Conservation (phyloP, 2,797 vertebrate genomes). For the Petrocephalus sullivani region DNA sequence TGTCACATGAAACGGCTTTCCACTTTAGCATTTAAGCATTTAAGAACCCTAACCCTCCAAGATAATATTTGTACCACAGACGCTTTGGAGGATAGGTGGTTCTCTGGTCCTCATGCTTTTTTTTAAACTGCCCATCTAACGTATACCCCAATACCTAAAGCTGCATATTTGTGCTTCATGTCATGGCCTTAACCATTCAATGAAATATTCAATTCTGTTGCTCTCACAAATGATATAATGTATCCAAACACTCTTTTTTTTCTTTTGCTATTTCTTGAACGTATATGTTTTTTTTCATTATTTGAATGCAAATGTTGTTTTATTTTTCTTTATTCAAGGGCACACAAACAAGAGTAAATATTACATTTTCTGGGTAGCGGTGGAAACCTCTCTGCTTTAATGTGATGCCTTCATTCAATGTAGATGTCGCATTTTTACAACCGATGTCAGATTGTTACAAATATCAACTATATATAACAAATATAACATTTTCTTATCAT, state of each 20-base stretch:
- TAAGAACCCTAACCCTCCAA: neutral
- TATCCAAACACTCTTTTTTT: neutral
- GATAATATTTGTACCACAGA: neutral
- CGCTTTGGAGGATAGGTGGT: neutral
- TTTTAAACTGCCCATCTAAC: neutral
- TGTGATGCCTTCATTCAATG: neutral
- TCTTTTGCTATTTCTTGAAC: neutral
- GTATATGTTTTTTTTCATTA: neutral
- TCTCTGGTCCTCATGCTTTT: neutral
- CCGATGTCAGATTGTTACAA: neutral
- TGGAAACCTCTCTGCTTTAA: neutral
- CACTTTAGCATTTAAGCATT: neutral
- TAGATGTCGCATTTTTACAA: neutral
- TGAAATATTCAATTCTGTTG: neutral
- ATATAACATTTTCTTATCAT: neutral
- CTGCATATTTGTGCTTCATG: neutral
- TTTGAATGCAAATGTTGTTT: neutral
- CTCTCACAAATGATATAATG: neutral
- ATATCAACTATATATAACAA: neutral
- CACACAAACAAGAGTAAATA: neutral
- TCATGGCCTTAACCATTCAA: neutral
- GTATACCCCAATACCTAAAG: neutral
- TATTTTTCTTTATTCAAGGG: neutral
- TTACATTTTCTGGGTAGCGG: neutral
- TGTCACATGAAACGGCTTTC: neutral